Percentiles rank a stretch among this genome's conserved stretches.
Conservation (phyloP, 2,113 vertebrate species). For the Kryptolebias marmoratus region DNA sequence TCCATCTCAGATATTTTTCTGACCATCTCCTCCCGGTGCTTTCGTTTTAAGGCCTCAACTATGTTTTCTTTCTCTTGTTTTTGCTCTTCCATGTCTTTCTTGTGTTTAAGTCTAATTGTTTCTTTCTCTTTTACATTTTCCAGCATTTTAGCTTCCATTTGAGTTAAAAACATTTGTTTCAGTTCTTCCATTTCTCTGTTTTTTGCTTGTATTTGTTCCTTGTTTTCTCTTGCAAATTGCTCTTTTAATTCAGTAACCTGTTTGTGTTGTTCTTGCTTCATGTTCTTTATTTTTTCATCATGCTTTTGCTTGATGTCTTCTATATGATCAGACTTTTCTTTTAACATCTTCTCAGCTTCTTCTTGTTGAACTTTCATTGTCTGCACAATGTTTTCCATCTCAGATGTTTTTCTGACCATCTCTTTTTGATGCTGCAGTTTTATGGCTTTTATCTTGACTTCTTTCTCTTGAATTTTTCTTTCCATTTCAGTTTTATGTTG, state of each 20-base stretch:
- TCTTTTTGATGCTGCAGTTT: conserved; percentile 33
- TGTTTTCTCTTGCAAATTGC: conserved; percentile 32
- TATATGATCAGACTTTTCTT: conserved; percentile 32
- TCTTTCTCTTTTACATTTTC: conserved; percentile 53
- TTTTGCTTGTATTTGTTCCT: conserved; percentile 24
- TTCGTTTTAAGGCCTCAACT: conserved; percentile 7
- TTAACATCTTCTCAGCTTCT: conserved; percentile 34
- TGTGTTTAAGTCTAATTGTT: conserved; percentile 5
- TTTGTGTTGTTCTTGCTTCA: conserved; percentile 29
- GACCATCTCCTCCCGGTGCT: conserved; percentile 36
- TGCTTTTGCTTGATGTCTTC: conserved; percentile 31
- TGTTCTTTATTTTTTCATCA: conserved; percentile 15
- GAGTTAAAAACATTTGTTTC: background rate
- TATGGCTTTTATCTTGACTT: conserved; percentile 12
- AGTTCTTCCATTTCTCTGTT: conserved; percentile 33
- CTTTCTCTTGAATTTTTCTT: conserved; percentile 15
- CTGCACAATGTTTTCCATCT: conserved; percentile 11
- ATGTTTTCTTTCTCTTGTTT: conserved; percentile 17
- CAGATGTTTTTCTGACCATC: conserved; percentile 17
- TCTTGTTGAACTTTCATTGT: conserved; percentile 21
- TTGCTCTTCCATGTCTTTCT: conserved; percentile 34
- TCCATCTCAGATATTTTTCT: conserved; percentile 19
- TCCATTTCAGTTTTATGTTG: conserved; percentile 37
- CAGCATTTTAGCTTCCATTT: conserved; percentile 6
- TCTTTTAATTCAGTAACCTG: conserved; percentile 37